Percentiles rank a stretch among this genome's conserved stretches.
These are phyloP conservation scores for Neodiprion fabricii DNA, from an alignment of 1,140 invertebrate species.

Conservation along the genomic window DNA sequence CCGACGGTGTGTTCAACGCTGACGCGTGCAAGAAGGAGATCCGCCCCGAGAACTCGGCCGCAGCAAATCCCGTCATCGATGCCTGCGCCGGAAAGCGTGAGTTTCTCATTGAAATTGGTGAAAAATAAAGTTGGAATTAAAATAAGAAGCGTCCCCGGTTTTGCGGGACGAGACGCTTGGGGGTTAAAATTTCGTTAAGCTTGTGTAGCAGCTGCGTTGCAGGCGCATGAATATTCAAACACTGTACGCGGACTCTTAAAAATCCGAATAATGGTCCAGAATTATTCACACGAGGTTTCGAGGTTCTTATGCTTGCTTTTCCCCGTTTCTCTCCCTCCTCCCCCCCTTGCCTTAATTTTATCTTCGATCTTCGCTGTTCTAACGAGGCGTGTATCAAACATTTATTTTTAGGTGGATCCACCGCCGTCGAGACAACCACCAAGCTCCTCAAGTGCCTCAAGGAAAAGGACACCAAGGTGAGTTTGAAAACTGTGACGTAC, in stretches of 20 bases:
- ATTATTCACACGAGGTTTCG: background rate
- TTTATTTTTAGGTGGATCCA: background rate
- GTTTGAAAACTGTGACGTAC: background rate
- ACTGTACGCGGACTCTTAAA: background rate
- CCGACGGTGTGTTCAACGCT: background rate
- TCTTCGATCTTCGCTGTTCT: no score
- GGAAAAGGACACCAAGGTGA: constrained; percentile 1
- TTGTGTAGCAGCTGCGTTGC: background rate
- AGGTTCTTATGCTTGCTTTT: background rate
- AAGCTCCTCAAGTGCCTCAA: constrained; percentile 4
- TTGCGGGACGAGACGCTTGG: no score
- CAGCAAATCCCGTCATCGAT: background rate
- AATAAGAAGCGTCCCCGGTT: no score
- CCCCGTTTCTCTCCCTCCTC: background rate
- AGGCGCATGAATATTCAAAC: background rate
- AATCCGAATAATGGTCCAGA: background rate
- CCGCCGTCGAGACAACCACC: background rate
- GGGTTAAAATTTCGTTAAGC: background rate
- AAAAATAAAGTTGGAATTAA: no score
- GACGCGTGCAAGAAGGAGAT: background rate
- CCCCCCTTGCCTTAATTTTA: no score
- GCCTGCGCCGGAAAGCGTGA: background rate
- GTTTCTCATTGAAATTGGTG: background rate
- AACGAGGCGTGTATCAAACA: no score
- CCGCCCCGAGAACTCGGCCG: background rate